Percentiles rank a stretch among this genome's conserved stretches.
phyloP scores from a whole-genome alignment of 1,140 invertebrate genomes.

The Drosophila baimaii region DNA sequence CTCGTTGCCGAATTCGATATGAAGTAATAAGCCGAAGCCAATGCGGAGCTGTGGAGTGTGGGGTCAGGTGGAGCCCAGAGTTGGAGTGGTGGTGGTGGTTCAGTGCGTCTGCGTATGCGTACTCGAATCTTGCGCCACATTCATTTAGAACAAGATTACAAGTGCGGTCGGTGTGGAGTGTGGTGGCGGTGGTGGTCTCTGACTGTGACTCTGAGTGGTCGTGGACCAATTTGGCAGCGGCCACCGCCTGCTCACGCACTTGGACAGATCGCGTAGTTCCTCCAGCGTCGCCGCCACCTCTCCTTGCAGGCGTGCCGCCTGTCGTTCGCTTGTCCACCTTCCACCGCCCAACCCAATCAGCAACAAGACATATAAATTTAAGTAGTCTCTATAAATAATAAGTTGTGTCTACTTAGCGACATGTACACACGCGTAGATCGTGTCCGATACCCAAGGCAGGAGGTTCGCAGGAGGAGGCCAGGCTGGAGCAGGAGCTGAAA shows the following conservation, averaged over 20 bases:
- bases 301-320: conserved; percentile 59
- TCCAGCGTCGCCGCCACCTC: neutral
- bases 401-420: conserved; percentile 80
- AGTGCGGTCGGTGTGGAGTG: conserved; percentile 41
- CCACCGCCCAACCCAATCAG: conserved; percentile 74
- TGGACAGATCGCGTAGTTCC: conserved; percentile 21
- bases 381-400: conserved; percentile 79
- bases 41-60: conserved; percentile 15
- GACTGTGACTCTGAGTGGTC: conserved; percentile 39
- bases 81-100: conserved; percentile 8
- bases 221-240: conserved; percentile 37
- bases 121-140: conserved; percentile 71
- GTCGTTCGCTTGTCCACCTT: conserved; percentile 55
- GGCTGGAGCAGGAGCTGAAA: conserved; percentile 10
- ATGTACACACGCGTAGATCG: conserved; percentile 70
- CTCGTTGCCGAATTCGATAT: conserved; percentile 74
- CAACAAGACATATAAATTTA: conserved; percentile 60
- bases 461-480: neutral
- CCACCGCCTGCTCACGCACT: conserved; percentile 43
- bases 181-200: conserved; percentile 19
- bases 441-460: conserved; percentile 41
- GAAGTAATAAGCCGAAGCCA: conserved; percentile 71
- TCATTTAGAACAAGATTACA: conserved; percentile 77
- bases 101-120: conserved; percentile 11
- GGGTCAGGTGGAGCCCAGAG: conserved; percentile 30